These are phyloP conservation scores for Strongylocentrotus purpuratus DNA, from an alignment of 35 echinoderm and acorn worm genomes.

Conservation along the genomic window DNA sequence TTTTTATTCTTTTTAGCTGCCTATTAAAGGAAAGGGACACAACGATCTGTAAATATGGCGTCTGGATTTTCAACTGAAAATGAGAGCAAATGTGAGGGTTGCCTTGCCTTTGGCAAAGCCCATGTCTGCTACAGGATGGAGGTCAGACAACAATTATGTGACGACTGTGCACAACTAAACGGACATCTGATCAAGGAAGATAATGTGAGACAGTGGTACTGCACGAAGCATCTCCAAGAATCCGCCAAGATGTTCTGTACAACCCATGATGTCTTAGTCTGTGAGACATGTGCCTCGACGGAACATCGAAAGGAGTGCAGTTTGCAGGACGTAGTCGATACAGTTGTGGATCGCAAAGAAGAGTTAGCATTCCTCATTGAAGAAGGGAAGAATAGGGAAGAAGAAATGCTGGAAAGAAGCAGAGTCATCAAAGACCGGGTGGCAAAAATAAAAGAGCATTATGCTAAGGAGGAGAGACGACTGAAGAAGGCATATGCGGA, in stretches of 20 bases:
- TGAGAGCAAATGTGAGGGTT: neutral
- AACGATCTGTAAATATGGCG: neutral
- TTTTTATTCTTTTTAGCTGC: neutral
- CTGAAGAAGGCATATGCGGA: neutral
- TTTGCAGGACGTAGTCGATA: neutral
- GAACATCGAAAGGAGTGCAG: neutral
- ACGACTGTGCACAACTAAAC: neutral
- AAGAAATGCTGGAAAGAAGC: neutral
- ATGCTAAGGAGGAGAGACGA: neutral
- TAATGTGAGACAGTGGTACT: neutral
- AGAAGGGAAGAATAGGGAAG: neutral
- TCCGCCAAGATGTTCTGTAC: neutral
- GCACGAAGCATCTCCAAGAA: neutral
- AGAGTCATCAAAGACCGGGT: neutral
- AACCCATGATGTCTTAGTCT: slow-evolving; percentile 3
- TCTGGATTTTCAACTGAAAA: neutral
- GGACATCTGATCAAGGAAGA: neutral
- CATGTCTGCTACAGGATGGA: neutral
- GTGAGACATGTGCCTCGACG: neutral
- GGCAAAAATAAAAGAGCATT: neutral
- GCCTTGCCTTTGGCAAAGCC: neutral
- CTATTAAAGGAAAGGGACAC: neutral
- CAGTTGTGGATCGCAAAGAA: neutral
- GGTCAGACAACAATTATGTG: neutral
- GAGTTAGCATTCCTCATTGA: neutral